Evolutionary conservation across 2,888 invertebrate species (phyloP), one percentile per base, ranked within the genome.

Genomic region (Lydus trimaculatus): DNA sequence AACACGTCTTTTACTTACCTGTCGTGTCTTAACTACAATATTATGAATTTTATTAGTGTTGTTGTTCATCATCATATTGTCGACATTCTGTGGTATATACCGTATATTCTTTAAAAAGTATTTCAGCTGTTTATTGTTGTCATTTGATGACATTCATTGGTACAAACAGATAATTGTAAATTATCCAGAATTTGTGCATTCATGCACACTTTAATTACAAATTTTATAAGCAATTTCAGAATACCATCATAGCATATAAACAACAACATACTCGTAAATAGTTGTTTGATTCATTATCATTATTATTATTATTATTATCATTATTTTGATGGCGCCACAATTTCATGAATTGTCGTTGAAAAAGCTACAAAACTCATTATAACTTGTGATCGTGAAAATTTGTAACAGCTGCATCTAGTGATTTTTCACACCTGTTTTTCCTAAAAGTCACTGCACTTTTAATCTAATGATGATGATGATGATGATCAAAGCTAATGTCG

Each of bases 341-440:
- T 64, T 66, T 64, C 52, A 65, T 39, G 23, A 25, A 66, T 65
- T 63, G 63, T 60, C 63, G 43, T 25, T 39, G 17, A 64, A 61
- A 58, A 56, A 56, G 59, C 56, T 61, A 43, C 58, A 70, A 70
- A 70, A 33, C 66, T 70, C 66, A n/a, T n/a, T n/a, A 63, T 69
- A 65, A 48, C 13, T 56, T 15, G 1, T n/a, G 15, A 56, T 56
- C 11, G 56, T 56, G 56, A 25, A 56, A 56, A 67, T 58, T 66
- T 72, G 74, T 71, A 74, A 75, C 78, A 79, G 73, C 78, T 78
- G 75, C 71, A 72, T 5, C n/a, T n/a, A 56, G 67, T 72, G 74
- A 78, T 79, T 75, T 74, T 77, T 77, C 74, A 75, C 78, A 79
- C 79, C 79, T 79, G 79, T 76, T 76, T 69, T n/a, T n/a, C n/a